phyloP scores from a whole-genome alignment of 2,113 vertebrate genomes.

The Nymphicus hollandicus region DNA sequence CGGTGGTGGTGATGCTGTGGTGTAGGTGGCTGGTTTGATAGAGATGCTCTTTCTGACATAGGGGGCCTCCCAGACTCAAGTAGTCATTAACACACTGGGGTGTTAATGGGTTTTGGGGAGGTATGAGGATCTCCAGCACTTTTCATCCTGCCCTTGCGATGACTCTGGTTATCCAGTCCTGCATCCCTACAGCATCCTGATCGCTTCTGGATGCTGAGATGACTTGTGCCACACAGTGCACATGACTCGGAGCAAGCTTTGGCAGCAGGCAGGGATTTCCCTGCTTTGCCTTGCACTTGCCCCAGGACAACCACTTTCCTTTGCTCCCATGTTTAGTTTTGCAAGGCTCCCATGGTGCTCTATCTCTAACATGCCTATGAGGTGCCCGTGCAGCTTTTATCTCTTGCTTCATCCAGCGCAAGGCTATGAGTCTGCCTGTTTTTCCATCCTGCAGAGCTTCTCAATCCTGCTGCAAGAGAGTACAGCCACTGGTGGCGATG shows the following conservation, averaged over 20 bases:
- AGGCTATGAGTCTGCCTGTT: background rate
- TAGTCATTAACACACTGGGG: too few species aligned
- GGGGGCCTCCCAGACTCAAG: background rate
- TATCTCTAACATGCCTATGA: rapidly evolving
- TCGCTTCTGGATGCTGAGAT: background rate
- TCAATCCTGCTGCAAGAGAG: background rate
- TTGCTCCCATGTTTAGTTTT: background rate
- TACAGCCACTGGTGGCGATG: rapidly evolving
- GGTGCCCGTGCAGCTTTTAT: background rate
- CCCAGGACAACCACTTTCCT: background rate
- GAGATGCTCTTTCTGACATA: rapidly evolving
- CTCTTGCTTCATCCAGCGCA: background rate
- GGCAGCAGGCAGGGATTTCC: background rate
- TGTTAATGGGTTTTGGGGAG: rapidly evolving
- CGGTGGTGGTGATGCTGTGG: rapidly evolving
- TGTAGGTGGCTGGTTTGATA: background rate
- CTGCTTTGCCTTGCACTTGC: background rate
- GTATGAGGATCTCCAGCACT: background rate
- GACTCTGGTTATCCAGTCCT: background rate
- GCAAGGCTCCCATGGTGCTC: rapidly evolving
- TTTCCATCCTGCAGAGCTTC: background rate
- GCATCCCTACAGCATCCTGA: background rate
- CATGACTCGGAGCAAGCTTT: background rate
- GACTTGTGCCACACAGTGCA: rapidly evolving
- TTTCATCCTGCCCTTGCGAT: background rate